Evolutionary conservation across 1,140 invertebrate genomes (phyloP), one percentile per base, ranked within the genome.

Genomic region (Drosophila grimshawi): DNA sequence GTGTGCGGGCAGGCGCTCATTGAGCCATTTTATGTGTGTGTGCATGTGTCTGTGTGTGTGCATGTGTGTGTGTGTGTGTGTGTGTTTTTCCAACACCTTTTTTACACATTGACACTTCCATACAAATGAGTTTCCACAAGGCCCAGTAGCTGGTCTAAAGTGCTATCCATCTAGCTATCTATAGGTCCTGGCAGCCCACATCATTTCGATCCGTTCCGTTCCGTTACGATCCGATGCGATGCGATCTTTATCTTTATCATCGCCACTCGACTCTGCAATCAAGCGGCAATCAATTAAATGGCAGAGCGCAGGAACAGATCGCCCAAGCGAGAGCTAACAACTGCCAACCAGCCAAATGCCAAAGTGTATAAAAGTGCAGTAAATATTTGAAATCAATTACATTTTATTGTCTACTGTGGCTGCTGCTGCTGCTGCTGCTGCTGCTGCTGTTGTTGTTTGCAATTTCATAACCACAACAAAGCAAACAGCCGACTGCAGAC

Each of bases 361-460:
- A 78, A 60, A 68, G 63, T 80, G 78, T 57, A 71, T 7, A 37
- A 62, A 59, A 48, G 41, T 67, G 60, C 45, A 63, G 61, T 66
- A 79, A 88, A 88, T 88, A 88, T 88, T 83, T 89, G 80, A 88
- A 88, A 88, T 89, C 83, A 88, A 89, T 86, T 86, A 86, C 80
- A 77, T 71, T 88, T 76, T 69, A 83, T 88, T 88, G 76, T 76
- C 83, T 71, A 63, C 45, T 52, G 53, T 32, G 37, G 37, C 19
- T 49, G 30, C 10, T 49, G 32, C 8, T 35, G 29, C 43, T 46
- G 41, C 30, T 55, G 33, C 33, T 53, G 10, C 11, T 52, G 19
- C 10, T 30, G 32, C 33, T 55, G 51, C 29, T 60, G 64, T 56
- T 70, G 62, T 49, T 49, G 62, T 88, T 88, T 83, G 83, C 80